These are phyloP conservation scores for Columbina picui DNA, from an alignment of 2,113 vertebrate genomes.

Conservation along the genomic window DNA sequence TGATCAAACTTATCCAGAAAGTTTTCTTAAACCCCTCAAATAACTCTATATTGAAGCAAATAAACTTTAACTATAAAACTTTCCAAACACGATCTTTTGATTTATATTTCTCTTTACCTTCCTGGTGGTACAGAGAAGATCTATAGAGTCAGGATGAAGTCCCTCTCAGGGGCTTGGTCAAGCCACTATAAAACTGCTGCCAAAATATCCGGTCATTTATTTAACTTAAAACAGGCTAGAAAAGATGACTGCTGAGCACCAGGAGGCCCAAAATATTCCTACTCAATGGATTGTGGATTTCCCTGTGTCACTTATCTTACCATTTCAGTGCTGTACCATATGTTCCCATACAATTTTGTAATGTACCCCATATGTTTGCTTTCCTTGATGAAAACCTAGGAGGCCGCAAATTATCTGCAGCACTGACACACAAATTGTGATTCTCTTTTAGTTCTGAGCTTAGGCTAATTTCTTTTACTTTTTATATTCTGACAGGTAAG, in stretches of 20 bases:
- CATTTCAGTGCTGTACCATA: not conserved
- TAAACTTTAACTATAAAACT: not conserved
- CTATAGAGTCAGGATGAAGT: not conserved
- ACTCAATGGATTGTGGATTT: not conserved
- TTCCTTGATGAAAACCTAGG: slow-evolving; percentile 11
- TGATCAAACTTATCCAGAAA: not conserved
- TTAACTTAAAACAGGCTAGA: slow-evolving; percentile 20
- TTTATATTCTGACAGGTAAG: not conserved
- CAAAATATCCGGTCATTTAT: not conserved
- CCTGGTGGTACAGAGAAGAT: not conserved
- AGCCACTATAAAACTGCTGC: not conserved
- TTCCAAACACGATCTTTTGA: not conserved
- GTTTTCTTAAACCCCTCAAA: not conserved
- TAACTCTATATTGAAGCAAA: not conserved
- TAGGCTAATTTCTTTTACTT: not conserved
- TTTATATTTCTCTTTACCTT: slow-evolving; percentile 7
- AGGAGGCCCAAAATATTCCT: not conserved
- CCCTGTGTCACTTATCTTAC: not conserved
- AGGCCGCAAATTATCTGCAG: slow-evolving; percentile 15
- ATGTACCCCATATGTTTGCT: slow-evolving; percentile 1
- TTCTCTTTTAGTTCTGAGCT: not conserved
- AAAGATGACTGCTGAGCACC: not conserved
- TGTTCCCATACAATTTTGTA: not conserved
- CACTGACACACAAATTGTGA: not conserved
- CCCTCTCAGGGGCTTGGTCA: not conserved